Percentiles rank a stretch among this genome's conserved stretches.
phyloP scores from a whole-genome alignment of 2,113 vertebrate genomes.

The human region GRCh38 chr1:52102501-52103000 shows the following conservation, averaged over 20 bases:
- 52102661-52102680: not conserved
- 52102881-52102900: not conserved
- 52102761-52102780: not conserved
- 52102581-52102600: not conserved
- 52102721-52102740: not conserved
- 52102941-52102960: not conserved
- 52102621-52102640: not conserved
- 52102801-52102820: not conserved
- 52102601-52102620: not conserved
- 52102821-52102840: not conserved
- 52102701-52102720: not conserved
- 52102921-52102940: not conserved
- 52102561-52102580: not conserved
- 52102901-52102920: not conserved
- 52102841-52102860: not conserved
- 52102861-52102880: not conserved
- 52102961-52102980: not conserved
- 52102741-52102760: not conserved
- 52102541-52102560: not conserved
- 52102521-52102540: not conserved
- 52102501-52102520: not conserved
- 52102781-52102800: not conserved
- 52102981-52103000: not conserved
- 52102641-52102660: not conserved
- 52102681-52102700: not conserved